Base-by-base conservation (phyloP, 1,140 invertebrate genomes). In the Trinorchestia longiramus region DNA sequence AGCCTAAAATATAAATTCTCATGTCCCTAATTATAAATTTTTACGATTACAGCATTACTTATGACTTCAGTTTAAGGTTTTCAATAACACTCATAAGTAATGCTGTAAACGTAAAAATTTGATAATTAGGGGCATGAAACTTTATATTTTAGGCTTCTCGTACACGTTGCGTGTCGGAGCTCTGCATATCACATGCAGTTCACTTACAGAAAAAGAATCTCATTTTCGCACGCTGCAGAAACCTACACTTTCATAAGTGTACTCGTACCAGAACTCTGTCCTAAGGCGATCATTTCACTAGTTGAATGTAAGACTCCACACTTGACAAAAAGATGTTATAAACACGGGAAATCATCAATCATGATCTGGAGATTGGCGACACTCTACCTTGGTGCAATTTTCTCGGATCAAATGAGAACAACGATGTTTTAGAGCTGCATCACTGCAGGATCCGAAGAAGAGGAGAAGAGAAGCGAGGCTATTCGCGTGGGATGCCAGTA, bases 381-480 rank as follows among this genome's bases (percentile, higher is more conserved):
- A 77, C 62, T 77, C 3, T 77, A 23, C 28, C 28, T 77, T 11
- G 1, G 62, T 77, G 62, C 62, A 77, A 77, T 77, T 77, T 77
- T 77, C 62, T 1, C 62, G 62, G 15, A 19, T 28, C 62, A 77
- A 77, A 77, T 77, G 62, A 77, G 62, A 36, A 77, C 15, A 77
- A 77, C 62, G 62, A 77, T 3, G 62, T 36, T 1, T 11, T 28
- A 36, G 62, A 77, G 62, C 62, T 77, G 62, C 62, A 77, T 77
- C 62, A 77, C 62, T 36, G 62, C 62, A 77, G 62, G 62, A 77
- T 77, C 95, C 44, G 91, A 62, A 42, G 95, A 96, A 45, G 96
- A 95, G 36, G 96, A 95, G 87, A 96, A 96, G 53, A 96, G 96
- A 42, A 96, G 96, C 53, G 92, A 45, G 95, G 96, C 96, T 95